A percentile compares a stretch with the other conserved stretches of the same genome.
These are phyloP conservation scores for Lagopus muta DNA, from an alignment of 2,113 vertebrate genomes.

Conservation along the genomic window DNA sequence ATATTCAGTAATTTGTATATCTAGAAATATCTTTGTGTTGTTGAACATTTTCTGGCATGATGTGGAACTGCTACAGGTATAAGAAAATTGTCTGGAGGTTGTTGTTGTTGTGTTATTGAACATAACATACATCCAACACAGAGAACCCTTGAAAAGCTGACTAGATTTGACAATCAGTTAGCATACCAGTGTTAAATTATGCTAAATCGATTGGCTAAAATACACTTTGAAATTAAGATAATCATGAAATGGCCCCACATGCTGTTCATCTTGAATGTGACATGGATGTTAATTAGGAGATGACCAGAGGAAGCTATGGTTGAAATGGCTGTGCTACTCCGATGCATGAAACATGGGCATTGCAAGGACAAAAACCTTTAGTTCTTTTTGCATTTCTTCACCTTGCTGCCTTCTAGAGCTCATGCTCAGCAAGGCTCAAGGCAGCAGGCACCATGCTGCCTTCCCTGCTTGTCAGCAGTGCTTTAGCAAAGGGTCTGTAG, in stretches of 20 bases:
- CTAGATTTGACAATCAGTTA: neutral
- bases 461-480: neutral
- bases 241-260: neutral
- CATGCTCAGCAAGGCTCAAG: too few species aligned
- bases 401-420: neutral
- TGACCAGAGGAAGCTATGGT: neutral
- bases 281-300: neutral
- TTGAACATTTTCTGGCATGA: neutral
- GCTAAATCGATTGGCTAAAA: neutral
- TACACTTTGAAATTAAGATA: neutral
- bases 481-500: neutral
- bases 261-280: neutral
- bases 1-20: accelerated
- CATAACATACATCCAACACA: neutral
- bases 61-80: neutral
- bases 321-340: neutral
- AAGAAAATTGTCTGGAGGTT: neutral
- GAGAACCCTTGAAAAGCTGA: neutral
- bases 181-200: neutral
- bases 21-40: neutral
- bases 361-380: neutral
- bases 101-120: neutral
- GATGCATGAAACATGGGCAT: neutral
- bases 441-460: neutral
- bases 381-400: neutral